A percentile compares a stretch with the other conserved stretches of the same genome.
phyloP scores from a whole-genome alignment of 2,113 vertebrate genomes.

The Rattus norvegicus region GRCr8 NC_086031.1:38779001-38779500 shows the following conservation, averaged over 20 bases:
- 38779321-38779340: not conserved
- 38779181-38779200: too few species aligned
- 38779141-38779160: not conserved
- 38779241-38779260: not conserved
- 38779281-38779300: rapidly evolving
- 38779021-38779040: not conserved
- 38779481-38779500: not conserved
- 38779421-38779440: not conserved
- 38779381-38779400: not conserved
- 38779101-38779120: not conserved
- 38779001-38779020: not conserved
- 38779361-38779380: not conserved
- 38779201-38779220: too few species aligned
- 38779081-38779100: not conserved
- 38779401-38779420: not conserved
- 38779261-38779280: not conserved
- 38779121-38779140: not conserved
- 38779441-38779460: not conserved
- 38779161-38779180: not conserved
- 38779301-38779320: not conserved
- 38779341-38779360: not conserved
- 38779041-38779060: not conserved
- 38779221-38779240: not conserved
- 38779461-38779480: not conserved
- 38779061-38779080: not conserved